Evolutionary conservation across 2,113 vertebrate species (phyloP), one percentile per base, ranked within the genome.

Genomic region (Sturnira hondurensis): DNA sequence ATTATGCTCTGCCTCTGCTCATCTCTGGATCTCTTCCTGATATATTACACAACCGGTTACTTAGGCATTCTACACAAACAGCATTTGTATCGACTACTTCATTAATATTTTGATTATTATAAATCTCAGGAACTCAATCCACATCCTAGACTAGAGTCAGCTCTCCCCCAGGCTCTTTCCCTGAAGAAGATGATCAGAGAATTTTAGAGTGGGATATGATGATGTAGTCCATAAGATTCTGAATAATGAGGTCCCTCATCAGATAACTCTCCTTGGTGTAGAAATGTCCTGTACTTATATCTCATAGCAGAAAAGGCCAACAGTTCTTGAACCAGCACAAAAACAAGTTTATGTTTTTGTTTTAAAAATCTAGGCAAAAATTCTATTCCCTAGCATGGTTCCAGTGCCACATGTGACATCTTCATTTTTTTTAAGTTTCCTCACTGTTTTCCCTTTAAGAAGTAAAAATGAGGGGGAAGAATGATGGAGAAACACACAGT

Each of bases 31-130:
- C 86, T 83, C 97, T 91, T 96, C 97, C 97, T 98, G 97, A 97
- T 97, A 80, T 73, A 97, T 94, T 98, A 96, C 96, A 97, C 97
- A 98, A 97, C 84, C 93, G 65, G 82, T 94, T 96, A 97, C 97
- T 98, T 96, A 89, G 3, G 84, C 50, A 96, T 97, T 97, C 97
- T 90, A 97, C 94, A 91, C 94, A 95, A 98, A 93, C 82, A 97
- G 83, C 89, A 96, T 70, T 88, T 96, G 15, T 86, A 96, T 96
- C 96, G 85, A 98, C 93, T 84, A 91, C 96, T 96, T 98, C 87
- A 31, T 97, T 97, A 97, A 97, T 97, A 97, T 98, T 97, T 98
- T 87, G 12, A 16, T 93, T 96, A 96, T 96, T 98, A 97, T 95
- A 92, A 97, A 98, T 91, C 56, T 92, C 93, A 94, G 87, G 87